A percentile compares a stretch with the other conserved stretches of the same genome.
Evolutionary conservation across 2,797 vertebrate genomes (phyloP).

Genomic region (Neoniphon sammara): DNA sequence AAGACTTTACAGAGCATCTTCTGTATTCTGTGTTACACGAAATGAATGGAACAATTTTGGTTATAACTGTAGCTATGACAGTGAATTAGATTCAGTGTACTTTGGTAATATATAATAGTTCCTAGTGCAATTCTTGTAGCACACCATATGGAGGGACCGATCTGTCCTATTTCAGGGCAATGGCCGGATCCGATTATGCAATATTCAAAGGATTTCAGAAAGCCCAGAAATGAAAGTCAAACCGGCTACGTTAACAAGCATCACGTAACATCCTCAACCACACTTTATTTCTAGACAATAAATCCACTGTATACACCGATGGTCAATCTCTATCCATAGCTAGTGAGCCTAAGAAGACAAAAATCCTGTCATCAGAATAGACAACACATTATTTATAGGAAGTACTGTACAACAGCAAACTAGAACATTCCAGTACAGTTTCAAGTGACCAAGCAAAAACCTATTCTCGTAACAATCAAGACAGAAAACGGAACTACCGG

Average conservation of each 20-base stretch:
- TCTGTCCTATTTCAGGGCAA: constrained; percentile 40
- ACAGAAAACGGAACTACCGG: constrained; percentile 62
- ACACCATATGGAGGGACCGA: constrained; percentile 26
- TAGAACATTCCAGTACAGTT: constrained; percentile 73
- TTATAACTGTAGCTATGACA: background rate
- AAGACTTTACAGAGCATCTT: background rate
- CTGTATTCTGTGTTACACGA: background rate
- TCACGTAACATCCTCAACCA: background rate
- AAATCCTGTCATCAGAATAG: background rate
- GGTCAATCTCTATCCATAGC: background rate
- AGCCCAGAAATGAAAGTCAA: constrained; percentile 22
- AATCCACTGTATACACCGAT: background rate
- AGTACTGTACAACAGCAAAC: constrained; percentile 21
- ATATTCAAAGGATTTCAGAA: constrained; percentile 30
- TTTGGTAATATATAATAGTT: background rate
- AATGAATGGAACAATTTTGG: background rate
- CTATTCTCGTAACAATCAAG: constrained; percentile 5
- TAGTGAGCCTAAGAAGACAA: background rate
- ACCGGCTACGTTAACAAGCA: background rate
- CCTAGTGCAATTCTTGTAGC: background rate
- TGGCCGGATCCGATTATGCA: constrained; percentile 57
- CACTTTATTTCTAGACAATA: background rate
- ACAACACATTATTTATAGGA: background rate
- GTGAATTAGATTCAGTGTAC: background rate
- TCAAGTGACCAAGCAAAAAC: constrained; percentile 5